A percentile compares a stretch with the other conserved stretches of the same genome.
Conservation (phyloP, 2,113 vertebrate species). For the Oreotragus oreotragus region DNA sequence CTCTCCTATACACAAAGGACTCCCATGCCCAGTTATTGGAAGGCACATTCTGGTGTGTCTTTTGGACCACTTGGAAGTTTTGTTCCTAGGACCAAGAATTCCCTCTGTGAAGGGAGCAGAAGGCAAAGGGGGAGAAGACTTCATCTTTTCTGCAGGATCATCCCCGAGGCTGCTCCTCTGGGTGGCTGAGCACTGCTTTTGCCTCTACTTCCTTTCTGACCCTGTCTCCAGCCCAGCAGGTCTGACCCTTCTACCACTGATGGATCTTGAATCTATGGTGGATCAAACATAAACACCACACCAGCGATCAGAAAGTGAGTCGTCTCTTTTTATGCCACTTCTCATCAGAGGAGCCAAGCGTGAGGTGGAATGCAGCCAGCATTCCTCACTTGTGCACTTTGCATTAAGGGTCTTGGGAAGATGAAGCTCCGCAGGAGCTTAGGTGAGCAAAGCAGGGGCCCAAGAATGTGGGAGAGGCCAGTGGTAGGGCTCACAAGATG, state of each 20-base stretch:
- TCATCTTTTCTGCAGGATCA: not conserved
- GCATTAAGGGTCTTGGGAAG: not conserved
- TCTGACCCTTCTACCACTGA: not conserved
- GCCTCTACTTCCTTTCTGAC: not conserved
- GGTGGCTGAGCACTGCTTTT: not conserved
- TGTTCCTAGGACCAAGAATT: not conserved
- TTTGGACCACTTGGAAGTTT: not conserved
- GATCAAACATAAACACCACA: not conserved
- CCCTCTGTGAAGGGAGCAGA: not conserved
- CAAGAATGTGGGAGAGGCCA: no score
- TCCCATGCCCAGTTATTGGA: not conserved
- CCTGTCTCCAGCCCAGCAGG: not conserved
- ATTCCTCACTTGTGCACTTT: not conserved
- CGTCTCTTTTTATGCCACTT: not conserved
- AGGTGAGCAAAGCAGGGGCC: not conserved
- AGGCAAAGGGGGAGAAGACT: not conserved
- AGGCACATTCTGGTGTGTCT: not conserved
- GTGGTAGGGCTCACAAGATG: not conserved
- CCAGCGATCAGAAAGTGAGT: not conserved
- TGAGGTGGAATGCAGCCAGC: not conserved
- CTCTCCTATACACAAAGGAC: not conserved
- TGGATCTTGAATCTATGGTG: not conserved
- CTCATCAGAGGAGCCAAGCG: not conserved
- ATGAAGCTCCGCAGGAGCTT: not conserved
- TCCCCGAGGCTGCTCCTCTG: not conserved